Conservation (phyloP, 2,797 vertebrate species). For the Danio kyathit region DNA sequence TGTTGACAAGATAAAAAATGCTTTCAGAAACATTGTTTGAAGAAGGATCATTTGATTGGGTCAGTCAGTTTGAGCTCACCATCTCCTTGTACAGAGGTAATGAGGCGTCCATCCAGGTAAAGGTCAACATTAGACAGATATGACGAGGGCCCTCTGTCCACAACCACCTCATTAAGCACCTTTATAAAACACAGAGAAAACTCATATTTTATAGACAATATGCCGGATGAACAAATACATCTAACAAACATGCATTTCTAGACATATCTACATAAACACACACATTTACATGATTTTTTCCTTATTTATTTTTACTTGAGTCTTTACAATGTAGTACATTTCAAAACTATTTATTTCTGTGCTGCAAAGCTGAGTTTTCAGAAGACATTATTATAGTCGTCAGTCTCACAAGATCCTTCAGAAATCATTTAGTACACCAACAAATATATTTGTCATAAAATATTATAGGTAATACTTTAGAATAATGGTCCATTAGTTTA, state of each 20-base stretch:
- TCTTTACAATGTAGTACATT: neutral
- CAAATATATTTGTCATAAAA: no score
- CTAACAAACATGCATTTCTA: neutral
- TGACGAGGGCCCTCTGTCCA: conserved; percentile 84
- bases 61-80: conserved; percentile 66
- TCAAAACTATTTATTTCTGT: neutral
- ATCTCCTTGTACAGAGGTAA: conserved; percentile 86
- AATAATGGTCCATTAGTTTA: no score
- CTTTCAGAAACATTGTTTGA: neutral
- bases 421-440: no score
- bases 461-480: no score
- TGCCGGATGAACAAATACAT: neutral
- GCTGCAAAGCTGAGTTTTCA: neutral
- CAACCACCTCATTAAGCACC: conserved; percentile 86
- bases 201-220: neutral
- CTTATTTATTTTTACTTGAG: no score
- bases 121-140: conserved; percentile 86
- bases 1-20: neutral
- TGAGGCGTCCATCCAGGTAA: conserved; percentile 85
- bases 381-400: neutral
- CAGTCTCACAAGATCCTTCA: neutral
- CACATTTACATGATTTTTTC: no score
- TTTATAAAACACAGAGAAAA: conserved; percentile 59
- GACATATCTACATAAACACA: no score
- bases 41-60: neutral